These are phyloP conservation scores for Caprella mutica DNA, from an alignment of 2,888 invertebrate genomes.

Conservation along the genomic window DNA sequence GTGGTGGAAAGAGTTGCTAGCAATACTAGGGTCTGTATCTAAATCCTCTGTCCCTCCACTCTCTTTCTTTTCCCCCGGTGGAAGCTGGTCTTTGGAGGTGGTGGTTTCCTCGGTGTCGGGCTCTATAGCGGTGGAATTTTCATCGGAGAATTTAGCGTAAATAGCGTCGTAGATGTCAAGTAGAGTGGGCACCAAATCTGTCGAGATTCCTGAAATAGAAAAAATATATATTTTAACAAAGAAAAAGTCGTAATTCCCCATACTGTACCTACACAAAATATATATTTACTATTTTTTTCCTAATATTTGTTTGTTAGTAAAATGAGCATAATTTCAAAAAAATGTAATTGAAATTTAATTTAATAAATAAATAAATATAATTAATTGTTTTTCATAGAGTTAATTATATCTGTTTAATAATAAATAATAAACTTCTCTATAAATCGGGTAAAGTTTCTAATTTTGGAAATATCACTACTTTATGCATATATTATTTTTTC, in stretches of 20 bases:
- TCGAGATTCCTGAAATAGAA: constrained; percentile 61
- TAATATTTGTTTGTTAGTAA: background rate
- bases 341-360: background rate
- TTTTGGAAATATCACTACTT: too few species aligned
- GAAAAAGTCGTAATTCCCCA: background rate
- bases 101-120: background rate
- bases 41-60: background rate
- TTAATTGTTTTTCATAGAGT: too few species aligned
- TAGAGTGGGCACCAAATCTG: constrained; percentile 69
- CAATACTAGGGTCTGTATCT: background rate
- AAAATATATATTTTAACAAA: constrained; percentile 36
- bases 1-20: background rate
- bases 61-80: background rate
- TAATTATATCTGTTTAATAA: too few species aligned
- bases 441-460: too few species aligned
- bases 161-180: constrained; percentile 78
- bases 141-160: constrained; percentile 23
- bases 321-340: background rate
- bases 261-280: too few species aligned
- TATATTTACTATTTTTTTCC: background rate
- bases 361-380: background rate
- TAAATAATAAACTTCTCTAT: too few species aligned
- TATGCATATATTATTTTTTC: too few species aligned
- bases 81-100: background rate
- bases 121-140: background rate